Evolutionary conservation across 1,140 invertebrate genomes (phyloP).

Genomic region (Macrosteles quadrilineatus): DNA sequence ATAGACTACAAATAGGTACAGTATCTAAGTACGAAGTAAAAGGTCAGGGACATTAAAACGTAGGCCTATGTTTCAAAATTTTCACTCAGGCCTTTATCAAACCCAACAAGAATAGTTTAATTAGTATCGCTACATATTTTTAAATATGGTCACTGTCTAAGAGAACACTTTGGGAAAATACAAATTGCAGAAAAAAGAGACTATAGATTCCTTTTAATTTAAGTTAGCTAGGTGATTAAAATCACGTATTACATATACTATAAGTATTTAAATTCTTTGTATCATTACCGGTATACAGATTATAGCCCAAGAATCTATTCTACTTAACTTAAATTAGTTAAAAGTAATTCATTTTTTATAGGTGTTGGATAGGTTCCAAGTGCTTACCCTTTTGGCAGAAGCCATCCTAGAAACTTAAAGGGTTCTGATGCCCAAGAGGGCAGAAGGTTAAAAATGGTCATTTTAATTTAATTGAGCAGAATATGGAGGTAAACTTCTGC

Average conservation of each 20-base stretch:
- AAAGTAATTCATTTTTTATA: neutral
- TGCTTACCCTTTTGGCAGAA: constrained; percentile 20
- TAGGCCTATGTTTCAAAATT: too few relatives aligned
- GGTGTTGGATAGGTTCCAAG: too few relatives aligned
- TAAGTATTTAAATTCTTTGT: neutral
- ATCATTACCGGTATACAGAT: neutral
- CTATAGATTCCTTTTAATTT: too few relatives aligned
- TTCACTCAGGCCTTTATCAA: too few relatives aligned
- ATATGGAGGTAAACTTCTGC: neutral
- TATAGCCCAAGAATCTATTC: neutral
- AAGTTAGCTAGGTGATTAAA: neutral
- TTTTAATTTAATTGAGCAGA: neutral
- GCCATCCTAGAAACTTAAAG: constrained; percentile 20
- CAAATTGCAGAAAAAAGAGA: too few relatives aligned
- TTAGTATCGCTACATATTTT: too few relatives aligned
- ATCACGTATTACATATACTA: neutral
- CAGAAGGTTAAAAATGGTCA: constrained; percentile 7
- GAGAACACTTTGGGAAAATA: too few relatives aligned
- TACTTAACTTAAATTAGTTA: neutral
- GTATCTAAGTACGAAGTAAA: too few relatives aligned
- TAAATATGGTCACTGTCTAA: too few relatives aligned
- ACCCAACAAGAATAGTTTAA: too few relatives aligned
- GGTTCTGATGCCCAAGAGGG: constrained; percentile 27
- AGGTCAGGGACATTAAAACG: too few relatives aligned
- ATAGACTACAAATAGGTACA: too few relatives aligned